phyloP scores from a whole-genome alignment of 92 coral and sea anemone species.

The Porites rus region DNA sequence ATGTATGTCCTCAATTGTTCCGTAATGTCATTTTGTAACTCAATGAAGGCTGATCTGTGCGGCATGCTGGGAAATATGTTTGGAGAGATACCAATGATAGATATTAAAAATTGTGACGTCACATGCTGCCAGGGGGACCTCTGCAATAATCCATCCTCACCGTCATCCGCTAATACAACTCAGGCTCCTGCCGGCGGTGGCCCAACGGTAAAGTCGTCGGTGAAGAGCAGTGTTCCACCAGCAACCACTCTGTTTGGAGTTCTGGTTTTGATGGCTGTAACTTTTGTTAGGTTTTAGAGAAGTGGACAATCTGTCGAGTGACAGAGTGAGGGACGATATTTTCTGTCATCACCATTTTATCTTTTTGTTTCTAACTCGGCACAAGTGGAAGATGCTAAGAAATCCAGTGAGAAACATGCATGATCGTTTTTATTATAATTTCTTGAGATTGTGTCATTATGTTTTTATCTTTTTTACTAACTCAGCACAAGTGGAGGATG shows the following conservation, averaged over 20 bases:
- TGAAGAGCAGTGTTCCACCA: neutral
- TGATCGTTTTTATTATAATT: no score
- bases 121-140: conserved; percentile 1
- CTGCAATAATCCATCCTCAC: neutral
- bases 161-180: neutral
- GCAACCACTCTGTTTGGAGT: neutral
- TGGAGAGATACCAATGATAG: neutral
- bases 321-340: no score
- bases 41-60: neutral
- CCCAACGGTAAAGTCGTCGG: neutral
- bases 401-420: no score
- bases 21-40: neutral
- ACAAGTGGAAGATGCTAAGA: no score
- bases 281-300: no score
- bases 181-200: neutral
- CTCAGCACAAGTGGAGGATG: no score
- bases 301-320: no score
- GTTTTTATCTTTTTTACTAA: no score
- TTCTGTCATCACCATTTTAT: no score
- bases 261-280: neutral
- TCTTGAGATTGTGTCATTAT: no score
- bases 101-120: neutral
- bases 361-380: no score
- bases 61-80: neutral
- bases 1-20: neutral